These are phyloP conservation scores for Sciurus carolinensis DNA, from an alignment of 2,797 vertebrate species.

Conservation along the genomic window DNA sequence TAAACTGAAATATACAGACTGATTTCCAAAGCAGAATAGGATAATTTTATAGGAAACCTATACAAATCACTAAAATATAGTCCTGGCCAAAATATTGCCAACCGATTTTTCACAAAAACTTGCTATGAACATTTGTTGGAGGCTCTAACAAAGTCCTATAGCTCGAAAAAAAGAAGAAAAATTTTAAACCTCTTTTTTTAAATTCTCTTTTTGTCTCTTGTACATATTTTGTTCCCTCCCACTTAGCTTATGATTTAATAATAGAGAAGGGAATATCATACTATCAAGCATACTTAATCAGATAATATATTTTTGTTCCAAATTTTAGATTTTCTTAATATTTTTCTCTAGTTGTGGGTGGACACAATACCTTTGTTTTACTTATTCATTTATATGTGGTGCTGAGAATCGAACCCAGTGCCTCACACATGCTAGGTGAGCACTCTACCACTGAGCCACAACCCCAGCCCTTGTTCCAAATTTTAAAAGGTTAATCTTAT, in stretches of 20 bases:
- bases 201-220: not conserved
- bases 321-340: not conserved
- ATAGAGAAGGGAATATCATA: conserved; percentile 9
- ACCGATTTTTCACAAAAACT: not conserved
- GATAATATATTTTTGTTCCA: not conserved
- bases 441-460: too few relatives aligned
- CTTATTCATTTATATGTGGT: too few relatives aligned
- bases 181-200: not conserved
- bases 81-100: not conserved
- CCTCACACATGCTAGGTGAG: too few relatives aligned
- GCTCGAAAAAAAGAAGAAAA: not conserved
- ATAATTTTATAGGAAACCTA: conserved; percentile 10
- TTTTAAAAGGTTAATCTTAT: conserved; percentile 60
- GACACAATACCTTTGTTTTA: too few relatives aligned
- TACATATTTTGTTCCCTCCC: not conserved
- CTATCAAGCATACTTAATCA: not conserved
- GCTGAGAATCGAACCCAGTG: too few relatives aligned
- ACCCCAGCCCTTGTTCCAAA: not conserved
- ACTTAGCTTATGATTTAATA: conserved; percentile 10
- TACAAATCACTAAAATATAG: conserved; percentile 39
- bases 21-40: conserved; percentile 28
- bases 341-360: too few relatives aligned
- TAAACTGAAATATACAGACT: conserved; percentile 55
- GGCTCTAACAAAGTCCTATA: conserved; percentile 3
- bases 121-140: not conserved